phyloP scores from a whole-genome alignment of 1,140 invertebrate genomes.

The Micrasema longulum region DNA sequence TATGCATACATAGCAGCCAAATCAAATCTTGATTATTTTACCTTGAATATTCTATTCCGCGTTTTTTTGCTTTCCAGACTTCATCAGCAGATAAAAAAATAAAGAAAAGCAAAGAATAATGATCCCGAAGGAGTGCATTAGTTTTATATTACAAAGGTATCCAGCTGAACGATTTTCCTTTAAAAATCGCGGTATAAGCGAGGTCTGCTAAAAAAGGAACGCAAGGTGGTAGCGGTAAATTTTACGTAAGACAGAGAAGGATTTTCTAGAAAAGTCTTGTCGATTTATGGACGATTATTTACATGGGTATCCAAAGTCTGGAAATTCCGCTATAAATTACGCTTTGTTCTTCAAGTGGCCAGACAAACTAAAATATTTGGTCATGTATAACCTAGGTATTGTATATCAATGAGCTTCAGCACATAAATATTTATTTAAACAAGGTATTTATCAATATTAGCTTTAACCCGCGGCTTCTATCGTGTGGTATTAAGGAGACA shows the following conservation, averaged over 20 bases:
- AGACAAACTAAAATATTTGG: slow-evolving; percentile 20
- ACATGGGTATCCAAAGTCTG: slow-evolving; percentile 36
- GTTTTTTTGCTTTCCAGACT: slow-evolving; percentile 40
- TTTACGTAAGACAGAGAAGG: slow-evolving; percentile 49
- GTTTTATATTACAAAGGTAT: slow-evolving; percentile 49
- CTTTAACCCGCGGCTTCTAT: too few species aligned
- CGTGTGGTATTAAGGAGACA: too few species aligned
- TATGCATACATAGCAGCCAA: too few species aligned
- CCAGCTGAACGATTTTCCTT: slow-evolving; percentile 29
- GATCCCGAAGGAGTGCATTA: slow-evolving; percentile 51
- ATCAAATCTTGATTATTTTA: too few species aligned
- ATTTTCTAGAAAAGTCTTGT: slow-evolving; percentile 50
- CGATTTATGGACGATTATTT: slow-evolving; percentile 53
- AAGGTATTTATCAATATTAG: too few species aligned
- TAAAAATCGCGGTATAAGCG: neutral
- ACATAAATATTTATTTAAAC: too few species aligned
- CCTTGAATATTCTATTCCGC: too few species aligned
- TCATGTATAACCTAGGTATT: neutral
- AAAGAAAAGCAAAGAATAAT: slow-evolving; percentile 45
- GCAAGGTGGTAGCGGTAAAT: slow-evolving; percentile 45
- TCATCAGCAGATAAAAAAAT: slow-evolving; percentile 45
- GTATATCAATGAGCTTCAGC: too few species aligned
- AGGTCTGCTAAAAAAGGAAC: neutral
- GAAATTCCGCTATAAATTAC: slow-evolving; percentile 34
- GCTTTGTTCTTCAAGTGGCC: slow-evolving; percentile 34